Percentiles rank a stretch among this genome's conserved stretches.
Conservation (phyloP, 2,113 vertebrate genomes). For the Emydocephalus ijimae region DNA sequence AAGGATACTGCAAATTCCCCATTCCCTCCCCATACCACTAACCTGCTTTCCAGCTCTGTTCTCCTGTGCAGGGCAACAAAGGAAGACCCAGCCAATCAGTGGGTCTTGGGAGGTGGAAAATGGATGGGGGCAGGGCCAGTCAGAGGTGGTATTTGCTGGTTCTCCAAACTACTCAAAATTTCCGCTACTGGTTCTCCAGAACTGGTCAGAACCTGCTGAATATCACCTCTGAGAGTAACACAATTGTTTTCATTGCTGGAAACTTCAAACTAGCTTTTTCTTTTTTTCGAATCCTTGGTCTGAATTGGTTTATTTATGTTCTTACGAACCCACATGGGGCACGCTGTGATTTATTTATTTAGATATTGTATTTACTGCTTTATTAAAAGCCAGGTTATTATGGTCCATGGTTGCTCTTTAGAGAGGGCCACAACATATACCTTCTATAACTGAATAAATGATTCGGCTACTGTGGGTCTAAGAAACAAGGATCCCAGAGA, state of each 20-base stretch:
- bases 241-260: neutral
- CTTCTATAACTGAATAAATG: neutral
- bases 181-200: no score
- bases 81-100: no score
- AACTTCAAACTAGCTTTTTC: neutral
- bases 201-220: no score
- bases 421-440: neutral
- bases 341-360: neutral
- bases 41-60: no score
- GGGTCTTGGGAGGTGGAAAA: no score
- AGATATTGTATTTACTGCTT: neutral
- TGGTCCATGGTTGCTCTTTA: neutral
- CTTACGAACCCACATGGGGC: neutral
- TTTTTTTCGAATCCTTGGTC: neutral
- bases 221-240: neutral
- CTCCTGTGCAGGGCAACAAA: no score
- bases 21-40: no score
- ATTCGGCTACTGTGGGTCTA: neutral
- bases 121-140: no score
- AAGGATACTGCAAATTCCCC: no score
- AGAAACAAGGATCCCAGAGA: neutral
- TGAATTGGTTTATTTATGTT: neutral
- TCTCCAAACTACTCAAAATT: no score
- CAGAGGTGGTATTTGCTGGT: no score
- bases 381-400: neutral